Conservation (phyloP, 2,888 invertebrate genomes). For the Cephus nigrinus region DNA sequence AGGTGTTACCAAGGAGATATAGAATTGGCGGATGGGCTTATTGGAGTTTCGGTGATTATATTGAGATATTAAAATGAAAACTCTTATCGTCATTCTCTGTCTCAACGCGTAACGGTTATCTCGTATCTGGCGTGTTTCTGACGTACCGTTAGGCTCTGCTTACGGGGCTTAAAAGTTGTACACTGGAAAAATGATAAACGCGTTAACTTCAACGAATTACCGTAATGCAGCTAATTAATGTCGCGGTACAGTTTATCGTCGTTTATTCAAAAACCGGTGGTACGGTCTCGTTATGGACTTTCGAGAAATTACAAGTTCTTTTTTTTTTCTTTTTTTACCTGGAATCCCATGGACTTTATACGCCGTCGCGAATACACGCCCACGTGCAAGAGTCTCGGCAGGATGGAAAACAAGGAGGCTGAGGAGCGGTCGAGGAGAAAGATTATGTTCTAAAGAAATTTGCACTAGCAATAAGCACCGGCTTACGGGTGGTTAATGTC, state of each 20-base stretch:
- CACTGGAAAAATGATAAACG: neutral
- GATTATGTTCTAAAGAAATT: constrained; percentile 24
- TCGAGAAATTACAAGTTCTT: neutral
- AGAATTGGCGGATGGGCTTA: neutral
- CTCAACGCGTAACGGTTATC: neutral
- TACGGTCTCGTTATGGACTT: neutral
- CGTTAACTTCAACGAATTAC: neutral
- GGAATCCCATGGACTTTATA: neutral
- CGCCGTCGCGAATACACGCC: neutral
- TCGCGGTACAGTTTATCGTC: neutral
- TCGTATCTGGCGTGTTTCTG: neutral
- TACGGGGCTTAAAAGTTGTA: neutral
- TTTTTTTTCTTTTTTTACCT: neutral
- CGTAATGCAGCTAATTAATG: neutral
- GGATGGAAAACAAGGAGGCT: neutral
- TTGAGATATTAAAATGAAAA: neutral
- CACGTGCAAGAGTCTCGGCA: neutral
- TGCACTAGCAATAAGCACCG: constrained; percentile 22
- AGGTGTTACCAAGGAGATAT: neutral
- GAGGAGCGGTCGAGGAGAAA: neutral
- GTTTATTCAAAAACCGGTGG: neutral
- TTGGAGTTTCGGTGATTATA: neutral
- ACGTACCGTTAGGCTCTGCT: neutral
- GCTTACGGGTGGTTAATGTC: neutral
- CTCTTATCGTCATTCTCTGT: neutral